Conservation (phyloP, 2,888 invertebrate species). For the Salticus scenicus region DNA sequence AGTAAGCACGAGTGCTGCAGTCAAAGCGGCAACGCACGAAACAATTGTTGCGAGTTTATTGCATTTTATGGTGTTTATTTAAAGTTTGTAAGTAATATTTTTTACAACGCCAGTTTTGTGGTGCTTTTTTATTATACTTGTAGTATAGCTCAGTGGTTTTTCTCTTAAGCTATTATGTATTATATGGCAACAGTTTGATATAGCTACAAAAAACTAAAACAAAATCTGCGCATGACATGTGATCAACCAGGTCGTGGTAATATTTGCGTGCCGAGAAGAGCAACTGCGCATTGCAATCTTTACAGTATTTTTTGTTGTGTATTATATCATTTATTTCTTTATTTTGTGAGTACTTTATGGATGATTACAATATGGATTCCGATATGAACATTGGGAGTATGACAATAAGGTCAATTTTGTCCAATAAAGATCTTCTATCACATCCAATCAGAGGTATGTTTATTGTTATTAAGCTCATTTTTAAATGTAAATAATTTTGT, state of each 20-base stretch:
- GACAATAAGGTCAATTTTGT: constrained; percentile 42
- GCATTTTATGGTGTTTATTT: too few species aligned
- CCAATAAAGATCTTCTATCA: constrained; percentile 31
- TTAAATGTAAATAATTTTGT: background rate
- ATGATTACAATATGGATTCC: constrained; percentile 43
- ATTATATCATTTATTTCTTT: background rate
- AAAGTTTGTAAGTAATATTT: too few species aligned
- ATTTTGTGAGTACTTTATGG: constrained; percentile 4
- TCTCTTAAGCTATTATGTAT: too few species aligned
- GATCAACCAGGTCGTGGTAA: background rate
- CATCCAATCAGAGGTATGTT: constrained; percentile 40
- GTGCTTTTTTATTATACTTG: too few species aligned
- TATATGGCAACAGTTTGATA: too few species aligned
- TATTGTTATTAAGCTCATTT: background rate
- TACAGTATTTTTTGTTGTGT: background rate
- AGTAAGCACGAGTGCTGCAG: too few species aligned
- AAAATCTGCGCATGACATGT: constrained; percentile 1
- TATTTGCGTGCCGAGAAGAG: background rate
- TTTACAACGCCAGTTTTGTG: too few species aligned
- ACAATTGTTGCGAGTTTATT: too few species aligned
- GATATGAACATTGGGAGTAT: constrained; percentile 32
- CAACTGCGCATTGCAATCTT: background rate
- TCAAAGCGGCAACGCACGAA: too few species aligned
- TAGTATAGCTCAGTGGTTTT: too few species aligned
- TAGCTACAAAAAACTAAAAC: background rate